Conservation (phyloP, 1,140 invertebrate genomes). For the Drosophila funebris region DNA sequence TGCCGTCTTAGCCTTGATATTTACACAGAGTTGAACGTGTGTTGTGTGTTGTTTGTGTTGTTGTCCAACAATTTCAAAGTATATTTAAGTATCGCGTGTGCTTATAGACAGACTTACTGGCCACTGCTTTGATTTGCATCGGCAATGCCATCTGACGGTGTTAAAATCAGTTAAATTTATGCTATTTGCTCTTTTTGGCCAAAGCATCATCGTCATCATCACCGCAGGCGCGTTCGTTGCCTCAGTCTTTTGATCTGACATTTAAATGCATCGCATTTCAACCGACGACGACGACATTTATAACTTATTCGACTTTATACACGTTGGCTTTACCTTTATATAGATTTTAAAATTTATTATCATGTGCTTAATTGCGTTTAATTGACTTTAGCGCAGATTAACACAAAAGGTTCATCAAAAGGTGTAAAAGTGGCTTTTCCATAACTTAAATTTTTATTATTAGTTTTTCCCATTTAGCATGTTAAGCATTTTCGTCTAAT, state of each 20-base stretch:
- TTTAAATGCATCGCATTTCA: slow-evolving; percentile 47
- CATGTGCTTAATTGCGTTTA: slow-evolving; percentile 23
- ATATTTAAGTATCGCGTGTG: slow-evolving; percentile 37
- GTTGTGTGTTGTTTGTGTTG: slow-evolving; percentile 20
- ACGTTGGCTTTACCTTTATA: not conserved
- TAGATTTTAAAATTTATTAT: not conserved
- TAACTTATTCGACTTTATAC: slow-evolving; percentile 50
- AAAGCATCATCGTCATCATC: not conserved
- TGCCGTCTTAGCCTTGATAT: slow-evolving; percentile 57
- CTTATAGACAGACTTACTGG: slow-evolving; percentile 34
- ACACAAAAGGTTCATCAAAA: not conserved
- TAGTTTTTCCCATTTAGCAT: not conserved
- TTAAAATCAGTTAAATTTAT: slow-evolving; percentile 61
- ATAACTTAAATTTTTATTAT: not conserved
- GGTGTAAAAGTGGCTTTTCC: too few species aligned
- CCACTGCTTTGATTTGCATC: slow-evolving; percentile 65
- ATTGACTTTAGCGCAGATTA: not conserved
- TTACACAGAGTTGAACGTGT: slow-evolving; percentile 52
- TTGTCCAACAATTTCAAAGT: slow-evolving; percentile 39
- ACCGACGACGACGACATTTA: slow-evolving; percentile 54
- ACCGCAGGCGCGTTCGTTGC: slow-evolving; percentile 26
- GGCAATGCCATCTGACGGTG: slow-evolving; percentile 18
- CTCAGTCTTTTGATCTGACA: slow-evolving; percentile 54
- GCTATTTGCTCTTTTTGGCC: slow-evolving; percentile 45
- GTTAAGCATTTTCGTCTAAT: slow-evolving; percentile 34